Conservation (phyloP, 2,888 invertebrate genomes). For the Acronicta leporina region DNA sequence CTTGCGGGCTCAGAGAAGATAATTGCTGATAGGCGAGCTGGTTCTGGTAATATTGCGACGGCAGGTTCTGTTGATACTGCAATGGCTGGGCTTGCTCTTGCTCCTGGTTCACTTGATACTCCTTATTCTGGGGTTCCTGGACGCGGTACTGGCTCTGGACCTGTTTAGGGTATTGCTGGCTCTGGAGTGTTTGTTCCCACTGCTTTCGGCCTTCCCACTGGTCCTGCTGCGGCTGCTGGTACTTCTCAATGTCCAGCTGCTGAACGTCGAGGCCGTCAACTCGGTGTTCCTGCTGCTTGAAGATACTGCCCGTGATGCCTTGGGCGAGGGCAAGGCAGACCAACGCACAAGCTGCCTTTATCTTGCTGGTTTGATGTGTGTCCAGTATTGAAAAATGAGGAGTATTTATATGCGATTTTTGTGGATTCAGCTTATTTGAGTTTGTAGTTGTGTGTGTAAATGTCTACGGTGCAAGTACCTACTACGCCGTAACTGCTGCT, state of each 20-base stretch:
- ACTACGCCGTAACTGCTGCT: conserved; percentile 26
- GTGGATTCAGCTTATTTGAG: conserved; percentile 59
- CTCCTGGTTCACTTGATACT: conserved; percentile 13
- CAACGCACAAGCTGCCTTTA: conserved; percentile 78
- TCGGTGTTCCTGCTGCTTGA: conserved; percentile 65
- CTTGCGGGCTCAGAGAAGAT: conserved; percentile 19
- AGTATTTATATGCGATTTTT: conserved; percentile 67
- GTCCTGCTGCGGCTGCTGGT: conserved; percentile 43
- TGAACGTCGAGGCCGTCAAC: conserved; percentile 64
- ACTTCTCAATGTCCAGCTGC: conserved; percentile 61
- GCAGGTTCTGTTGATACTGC: conserved; percentile 2
- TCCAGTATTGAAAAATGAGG: conserved; percentile 15
- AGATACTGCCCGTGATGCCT: conserved; percentile 74
- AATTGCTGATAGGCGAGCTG: conserved; percentile 8
- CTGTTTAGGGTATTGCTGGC: conserved; percentile 9
- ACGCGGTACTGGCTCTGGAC: conserved; percentile 13
- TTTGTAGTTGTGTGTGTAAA: conserved; percentile 22
- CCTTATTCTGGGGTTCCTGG: conserved; percentile 18
- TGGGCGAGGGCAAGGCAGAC: conserved; percentile 77
- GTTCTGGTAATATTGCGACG: conserved; percentile 3
- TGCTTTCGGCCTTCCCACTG: conserved; percentile 39
- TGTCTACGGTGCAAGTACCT: conserved; percentile 10
- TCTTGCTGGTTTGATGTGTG: conserved; percentile 69
- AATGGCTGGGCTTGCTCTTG: conserved; percentile 7
- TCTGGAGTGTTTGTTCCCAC: conserved; percentile 17